Conservation (phyloP, 2,888 invertebrate genomes). For the Dryobotodes eremita region DNA sequence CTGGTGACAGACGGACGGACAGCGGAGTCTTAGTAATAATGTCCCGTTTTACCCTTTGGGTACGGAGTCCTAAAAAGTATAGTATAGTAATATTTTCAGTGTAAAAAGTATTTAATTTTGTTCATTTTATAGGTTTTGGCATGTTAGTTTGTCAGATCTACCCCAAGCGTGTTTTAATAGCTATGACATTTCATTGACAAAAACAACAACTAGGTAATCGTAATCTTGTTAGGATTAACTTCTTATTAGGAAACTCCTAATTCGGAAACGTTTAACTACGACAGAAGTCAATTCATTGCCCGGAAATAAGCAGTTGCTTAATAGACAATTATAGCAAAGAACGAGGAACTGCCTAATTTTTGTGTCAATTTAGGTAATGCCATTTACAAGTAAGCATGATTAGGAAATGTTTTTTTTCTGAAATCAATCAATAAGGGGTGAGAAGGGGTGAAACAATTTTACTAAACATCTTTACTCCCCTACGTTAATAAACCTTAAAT, state of each 20-base stretch:
- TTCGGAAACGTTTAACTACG: slow-evolving; percentile 2
- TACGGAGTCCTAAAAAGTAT: too few relatives aligned
- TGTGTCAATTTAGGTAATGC: not conserved
- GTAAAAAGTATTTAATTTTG: not conserved
- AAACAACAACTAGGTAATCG: not conserved
- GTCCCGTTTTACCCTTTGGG: too few relatives aligned
- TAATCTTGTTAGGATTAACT: not conserved
- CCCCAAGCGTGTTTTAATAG: not conserved
- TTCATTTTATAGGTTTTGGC: not conserved
- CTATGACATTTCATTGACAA: not conserved
- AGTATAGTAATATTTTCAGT: too few relatives aligned
- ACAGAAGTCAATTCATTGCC: not conserved
- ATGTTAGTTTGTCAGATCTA: not conserved
- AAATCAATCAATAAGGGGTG: too few relatives aligned
- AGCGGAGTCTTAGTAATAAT: too few relatives aligned
- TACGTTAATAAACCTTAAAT: not conserved
- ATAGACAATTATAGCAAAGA: not conserved
- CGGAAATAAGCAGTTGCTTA: not conserved
- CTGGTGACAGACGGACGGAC: too few relatives aligned
- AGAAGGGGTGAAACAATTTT: too few relatives aligned
- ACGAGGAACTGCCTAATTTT: slow-evolving; percentile 7
- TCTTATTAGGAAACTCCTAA: slow-evolving; percentile 10
- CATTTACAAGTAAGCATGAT: not conserved
- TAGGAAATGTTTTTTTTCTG: too few relatives aligned
- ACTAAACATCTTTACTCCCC: not conserved